Evolutionary conservation across 2,797 vertebrate genomes (phyloP).

Genomic region (Cyprinodon diabolis): DNA sequence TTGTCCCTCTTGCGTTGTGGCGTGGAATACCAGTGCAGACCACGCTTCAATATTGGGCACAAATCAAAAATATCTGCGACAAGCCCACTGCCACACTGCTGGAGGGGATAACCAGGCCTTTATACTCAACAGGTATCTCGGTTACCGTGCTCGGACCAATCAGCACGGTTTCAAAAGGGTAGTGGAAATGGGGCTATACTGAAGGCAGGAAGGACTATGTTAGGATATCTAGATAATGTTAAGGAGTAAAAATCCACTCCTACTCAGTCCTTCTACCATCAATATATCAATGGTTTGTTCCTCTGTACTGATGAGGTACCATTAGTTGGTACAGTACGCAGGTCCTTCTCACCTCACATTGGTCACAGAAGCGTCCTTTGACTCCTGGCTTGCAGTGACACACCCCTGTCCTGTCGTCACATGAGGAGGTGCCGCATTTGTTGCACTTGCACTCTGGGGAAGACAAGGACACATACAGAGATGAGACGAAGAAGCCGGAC

Average conservation of each 20-base stretch:
- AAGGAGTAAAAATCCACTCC: background rate
- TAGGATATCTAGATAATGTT: no score
- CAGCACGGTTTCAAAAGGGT: no score
- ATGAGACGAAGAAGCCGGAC: constrained; percentile 17
- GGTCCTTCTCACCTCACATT: constrained; percentile 81
- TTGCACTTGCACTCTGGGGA: constrained; percentile 80
- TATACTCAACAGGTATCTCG: no score
- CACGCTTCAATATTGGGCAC: no score
- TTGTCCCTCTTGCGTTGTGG: no score
- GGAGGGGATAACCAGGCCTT: no score
- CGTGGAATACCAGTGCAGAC: no score
- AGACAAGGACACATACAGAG: constrained; percentile 38
- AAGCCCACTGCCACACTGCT: no score
- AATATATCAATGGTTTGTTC: background rate
- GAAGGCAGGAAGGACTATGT: no score
- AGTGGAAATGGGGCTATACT: no score
- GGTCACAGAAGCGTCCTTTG: constrained; percentile 80
- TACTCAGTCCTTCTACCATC: background rate
- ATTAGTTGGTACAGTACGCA: background rate
- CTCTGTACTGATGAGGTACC: background rate
- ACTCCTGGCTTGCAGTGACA: constrained; percentile 87
- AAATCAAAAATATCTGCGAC: no score
- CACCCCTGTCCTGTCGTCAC: constrained; percentile 82
- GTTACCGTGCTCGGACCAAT: no score
- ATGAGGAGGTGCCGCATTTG: constrained; percentile 83